These are phyloP conservation scores for Drosophila ananassae DNA, from an alignment of 1,140 invertebrate species.

Conservation along the genomic window DNA sequence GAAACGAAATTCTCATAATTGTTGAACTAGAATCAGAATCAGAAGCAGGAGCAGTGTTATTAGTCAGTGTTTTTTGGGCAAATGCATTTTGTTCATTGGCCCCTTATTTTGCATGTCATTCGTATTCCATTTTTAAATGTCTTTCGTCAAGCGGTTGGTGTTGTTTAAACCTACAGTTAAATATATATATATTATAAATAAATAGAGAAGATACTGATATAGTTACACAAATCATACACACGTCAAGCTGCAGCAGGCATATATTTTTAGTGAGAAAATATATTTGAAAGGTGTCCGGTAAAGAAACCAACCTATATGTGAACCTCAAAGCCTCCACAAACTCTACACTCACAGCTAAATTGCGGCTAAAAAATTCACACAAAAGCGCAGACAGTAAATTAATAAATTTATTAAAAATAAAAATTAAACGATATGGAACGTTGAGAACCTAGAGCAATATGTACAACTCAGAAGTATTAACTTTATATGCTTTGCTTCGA, in stretches of 20 bases:
- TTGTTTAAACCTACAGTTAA: conserved; percentile 70
- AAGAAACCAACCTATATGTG: conserved; percentile 30
- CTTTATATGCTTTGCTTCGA: conserved; percentile 67
- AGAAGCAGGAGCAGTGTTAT: conserved; percentile 9
- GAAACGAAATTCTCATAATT: conserved; percentile 66
- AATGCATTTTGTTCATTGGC: conserved; percentile 57
- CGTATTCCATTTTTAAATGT: conserved; percentile 60
- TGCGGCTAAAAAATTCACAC: background rate
- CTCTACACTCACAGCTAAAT: conserved; percentile 8
- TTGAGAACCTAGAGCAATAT: conserved; percentile 67
- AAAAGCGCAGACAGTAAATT: conserved; percentile 11
- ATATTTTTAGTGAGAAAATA: conserved; percentile 71
- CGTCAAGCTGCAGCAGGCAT: conserved; percentile 42
- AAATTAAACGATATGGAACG: conserved; percentile 25
- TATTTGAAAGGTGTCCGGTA: conserved; percentile 45
- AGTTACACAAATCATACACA: conserved; percentile 31
- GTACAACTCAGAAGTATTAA: conserved; percentile 64
- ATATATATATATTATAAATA: conserved; percentile 56
- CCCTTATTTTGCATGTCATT: conserved; percentile 63
- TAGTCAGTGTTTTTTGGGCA: conserved; percentile 53
- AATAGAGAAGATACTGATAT: conserved; percentile 42
- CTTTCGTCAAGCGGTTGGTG: conserved; percentile 59
- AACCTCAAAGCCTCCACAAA: conserved; percentile 63
- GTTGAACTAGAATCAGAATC: conserved; percentile 25
- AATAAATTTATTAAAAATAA: conserved; percentile 10